Evolutionary conservation across 2,113 vertebrate genomes (phyloP), one percentile per base, ranked within the genome.

Genomic region (Panthera leo): DNA sequence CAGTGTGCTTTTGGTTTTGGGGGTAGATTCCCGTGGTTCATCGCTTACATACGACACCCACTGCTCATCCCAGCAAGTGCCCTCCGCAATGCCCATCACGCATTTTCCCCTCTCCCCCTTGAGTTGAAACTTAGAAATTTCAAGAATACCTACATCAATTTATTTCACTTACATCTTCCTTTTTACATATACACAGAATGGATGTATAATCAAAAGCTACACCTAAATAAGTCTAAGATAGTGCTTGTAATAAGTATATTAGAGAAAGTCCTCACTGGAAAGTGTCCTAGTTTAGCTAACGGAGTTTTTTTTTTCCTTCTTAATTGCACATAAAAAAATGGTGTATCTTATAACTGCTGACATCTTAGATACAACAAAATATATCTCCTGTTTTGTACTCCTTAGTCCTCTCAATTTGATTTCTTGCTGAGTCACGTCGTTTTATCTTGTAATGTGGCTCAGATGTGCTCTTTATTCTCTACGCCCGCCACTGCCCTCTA

Each of bases 91-190:
- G 58, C 58, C 21, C 21, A 23, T 61, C 58, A 23, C 58, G 7
- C 58, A 61, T 61, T 61, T 61, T 61, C 58, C 58, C 58, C 21
- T 61, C 58, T 23, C 58, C 58, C 21, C 58, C 19, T 61, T 39
- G 23, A 82, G 45, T 73, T 89, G 31, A 93, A 85, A 61, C 83
- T 93, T 91, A 92, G 61, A 65, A 71, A 67, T 83, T n/a, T 80
- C 79, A 95, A 12, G 23, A 68, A 79, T 25, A 79, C 55, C 5
- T 63, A 39, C 7, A 73, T 39, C 65, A 90, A 67, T 70, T 76
- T 85, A 68, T 84, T 75, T 85, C 16, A 68, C 25, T 58, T 95
- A 27, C 51, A n/a, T 34, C 88, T 88, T 83, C 14, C 42, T 89
- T 85, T 91, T 93, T 63, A 85, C 55, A 39, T 68, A 63, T n/a